These are phyloP conservation scores for Philopotamus ludificatus DNA, from an alignment of 1,140 invertebrate genomes.

Conservation along the genomic window DNA sequence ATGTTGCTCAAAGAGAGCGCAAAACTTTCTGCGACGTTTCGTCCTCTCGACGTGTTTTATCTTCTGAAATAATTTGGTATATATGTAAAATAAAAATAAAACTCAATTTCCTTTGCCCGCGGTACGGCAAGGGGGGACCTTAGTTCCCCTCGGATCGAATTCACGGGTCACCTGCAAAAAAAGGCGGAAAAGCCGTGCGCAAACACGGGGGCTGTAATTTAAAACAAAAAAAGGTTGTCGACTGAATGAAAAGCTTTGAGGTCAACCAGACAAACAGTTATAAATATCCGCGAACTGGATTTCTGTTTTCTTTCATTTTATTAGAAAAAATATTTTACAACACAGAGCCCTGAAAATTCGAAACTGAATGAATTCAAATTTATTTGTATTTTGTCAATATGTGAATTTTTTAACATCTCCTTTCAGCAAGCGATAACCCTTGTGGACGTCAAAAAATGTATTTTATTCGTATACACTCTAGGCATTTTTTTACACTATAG, in stretches of 20 bases:
- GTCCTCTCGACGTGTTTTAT: constrained; percentile 22
- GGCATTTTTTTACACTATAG: too few species aligned
- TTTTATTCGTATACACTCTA: too few species aligned
- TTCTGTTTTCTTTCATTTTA: neutral
- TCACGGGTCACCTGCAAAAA: constrained; percentile 37
- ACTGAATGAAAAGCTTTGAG: constrained; percentile 38
- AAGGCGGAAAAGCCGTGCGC: constrained; percentile 32
- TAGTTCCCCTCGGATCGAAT: constrained; percentile 10
- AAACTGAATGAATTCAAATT: too few species aligned
- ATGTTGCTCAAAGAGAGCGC: constrained; percentile 6
- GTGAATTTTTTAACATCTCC: too few species aligned
- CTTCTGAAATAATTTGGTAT: constrained; percentile 36
- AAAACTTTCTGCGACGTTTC: constrained; percentile 6
- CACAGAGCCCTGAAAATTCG: too few species aligned
- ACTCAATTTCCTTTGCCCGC: constrained; percentile 20
- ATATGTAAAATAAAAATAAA: constrained; percentile 37
- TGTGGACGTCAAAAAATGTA: too few species aligned
- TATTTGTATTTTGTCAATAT: too few species aligned
- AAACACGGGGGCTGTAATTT: constrained; percentile 39
- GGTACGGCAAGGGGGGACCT: constrained; percentile 7
- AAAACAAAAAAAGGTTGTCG: constrained; percentile 36
- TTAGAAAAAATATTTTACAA: too few species aligned
- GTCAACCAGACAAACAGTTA: constrained; percentile 40
- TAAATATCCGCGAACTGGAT: constrained; percentile 28
- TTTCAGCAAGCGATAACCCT: too few species aligned